These are phyloP conservation scores for Sphaerophoria rueppellii DNA, from an alignment of 2,888 invertebrate genomes.

Conservation along the genomic window DNA sequence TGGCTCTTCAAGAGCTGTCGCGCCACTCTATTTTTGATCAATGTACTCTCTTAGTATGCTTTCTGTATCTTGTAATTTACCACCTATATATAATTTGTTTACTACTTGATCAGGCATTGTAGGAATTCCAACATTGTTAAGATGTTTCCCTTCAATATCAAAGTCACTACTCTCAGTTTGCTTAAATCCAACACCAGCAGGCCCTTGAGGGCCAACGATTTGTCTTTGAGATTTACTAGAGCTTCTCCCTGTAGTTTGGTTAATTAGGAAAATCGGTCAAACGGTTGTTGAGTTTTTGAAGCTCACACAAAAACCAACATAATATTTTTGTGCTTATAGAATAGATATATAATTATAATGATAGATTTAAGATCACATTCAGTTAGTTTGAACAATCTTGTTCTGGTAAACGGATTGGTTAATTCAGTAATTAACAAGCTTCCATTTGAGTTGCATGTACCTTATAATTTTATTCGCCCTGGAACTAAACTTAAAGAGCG, in stretches of 20 bases:
- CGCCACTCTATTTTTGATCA: too few species aligned
- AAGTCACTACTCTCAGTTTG: neutral
- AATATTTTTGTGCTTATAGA: neutral
- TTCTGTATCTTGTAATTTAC: neutral
- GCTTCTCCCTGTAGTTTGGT: neutral
- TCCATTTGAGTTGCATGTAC: too few species aligned
- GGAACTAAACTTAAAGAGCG: too few species aligned
- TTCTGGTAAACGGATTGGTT: too few species aligned
- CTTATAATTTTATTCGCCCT: too few species aligned
- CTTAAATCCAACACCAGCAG: neutral
- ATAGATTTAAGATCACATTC: neutral
- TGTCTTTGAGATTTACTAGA: neutral
- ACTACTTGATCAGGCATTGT: neutral
- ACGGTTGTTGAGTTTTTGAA: neutral
- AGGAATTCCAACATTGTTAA: neutral
- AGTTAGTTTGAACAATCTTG: too few species aligned
- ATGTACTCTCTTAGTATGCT: neutral
- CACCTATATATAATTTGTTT: too few species aligned
- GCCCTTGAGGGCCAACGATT: neutral
- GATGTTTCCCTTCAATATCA: neutral
- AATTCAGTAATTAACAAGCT: too few species aligned
- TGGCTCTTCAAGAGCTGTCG: too few species aligned
- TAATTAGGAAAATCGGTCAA: neutral
- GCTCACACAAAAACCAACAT: too few species aligned
- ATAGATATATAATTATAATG: neutral